Evolutionary conservation across 2,797 vertebrate genomes (phyloP).

Genomic region (Myripristis murdjan): DNA sequence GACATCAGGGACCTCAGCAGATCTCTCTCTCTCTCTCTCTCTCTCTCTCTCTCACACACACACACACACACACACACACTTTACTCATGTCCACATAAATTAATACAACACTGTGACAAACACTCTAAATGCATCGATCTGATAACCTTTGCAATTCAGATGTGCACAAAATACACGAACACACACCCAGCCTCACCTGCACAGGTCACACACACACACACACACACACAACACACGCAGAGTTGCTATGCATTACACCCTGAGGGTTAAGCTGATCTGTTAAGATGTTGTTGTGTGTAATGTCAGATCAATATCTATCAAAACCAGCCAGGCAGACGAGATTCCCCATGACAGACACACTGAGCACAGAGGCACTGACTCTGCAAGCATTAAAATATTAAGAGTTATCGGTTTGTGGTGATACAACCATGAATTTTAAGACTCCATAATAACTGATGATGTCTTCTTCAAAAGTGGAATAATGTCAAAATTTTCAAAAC

Average conservation of each 20-base stretch:
- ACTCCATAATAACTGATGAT: neutral
- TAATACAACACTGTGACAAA: too few relatives aligned
- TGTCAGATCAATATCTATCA: conserved; percentile 40
- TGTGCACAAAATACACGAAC: too few relatives aligned
- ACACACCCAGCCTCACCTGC: too few relatives aligned
- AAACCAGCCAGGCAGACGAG: neutral
- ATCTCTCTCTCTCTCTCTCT: too few relatives aligned
- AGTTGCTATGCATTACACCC: conserved; percentile 5
- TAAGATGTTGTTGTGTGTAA: conserved; percentile 29
- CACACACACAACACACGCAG: neutral
- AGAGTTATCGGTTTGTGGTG: neutral
- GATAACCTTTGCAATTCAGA: too few relatives aligned
- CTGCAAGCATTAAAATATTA: neutral
- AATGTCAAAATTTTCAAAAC: neutral
- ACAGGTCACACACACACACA: too few relatives aligned
- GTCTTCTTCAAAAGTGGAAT: conserved; percentile 1
- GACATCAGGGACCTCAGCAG: neutral
- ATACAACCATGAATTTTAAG: neutral
- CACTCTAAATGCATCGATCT: too few relatives aligned
- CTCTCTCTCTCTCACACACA: too few relatives aligned
- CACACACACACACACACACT: neutral
- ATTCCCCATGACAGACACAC: neutral
- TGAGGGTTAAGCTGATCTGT: conserved; percentile 27
- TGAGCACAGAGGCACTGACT: neutral
- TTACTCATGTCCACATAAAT: too few relatives aligned